A percentile compares a stretch with the other conserved stretches of the same genome.
These are phyloP conservation scores for Apotomis betuletana DNA, from an alignment of 2,888 invertebrate species.

Conservation along the genomic window DNA sequence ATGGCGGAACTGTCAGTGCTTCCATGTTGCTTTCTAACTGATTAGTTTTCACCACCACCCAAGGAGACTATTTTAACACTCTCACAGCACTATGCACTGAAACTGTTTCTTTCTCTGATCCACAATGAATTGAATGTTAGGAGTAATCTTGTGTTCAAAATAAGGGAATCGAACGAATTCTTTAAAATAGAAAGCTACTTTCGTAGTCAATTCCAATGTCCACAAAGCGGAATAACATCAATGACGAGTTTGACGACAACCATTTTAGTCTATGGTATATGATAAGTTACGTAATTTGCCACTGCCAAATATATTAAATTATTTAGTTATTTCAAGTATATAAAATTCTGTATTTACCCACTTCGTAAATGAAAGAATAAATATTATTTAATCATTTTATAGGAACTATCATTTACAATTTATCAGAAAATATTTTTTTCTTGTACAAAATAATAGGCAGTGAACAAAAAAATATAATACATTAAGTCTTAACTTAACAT, in stretches of 20 bases:
- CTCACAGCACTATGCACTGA: slow-evolving; percentile 45
- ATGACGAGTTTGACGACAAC: slow-evolving; percentile 41
- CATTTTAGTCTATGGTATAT: slow-evolving; percentile 35
- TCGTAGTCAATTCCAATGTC: slow-evolving; percentile 51
- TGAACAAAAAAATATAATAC: no score
- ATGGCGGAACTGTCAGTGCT: slow-evolving; percentile 85
- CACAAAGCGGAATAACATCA: slow-evolving; percentile 50
- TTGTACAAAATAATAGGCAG: no score
- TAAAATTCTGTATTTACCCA: no score
- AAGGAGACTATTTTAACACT: slow-evolving; percentile 41
- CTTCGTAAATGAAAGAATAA: no score
- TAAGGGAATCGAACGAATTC: slow-evolving; percentile 21
- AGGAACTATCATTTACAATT: no score
- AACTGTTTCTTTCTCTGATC: slow-evolving; percentile 19
- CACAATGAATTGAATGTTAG: not conserved
- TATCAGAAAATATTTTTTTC: no score
- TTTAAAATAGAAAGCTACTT: slow-evolving; percentile 76
- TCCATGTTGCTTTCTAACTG: slow-evolving; percentile 84
- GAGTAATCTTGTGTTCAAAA: slow-evolving; percentile 17
- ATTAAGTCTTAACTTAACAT: no score
- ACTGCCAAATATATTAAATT: slow-evolving; percentile 4
- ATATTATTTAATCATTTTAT: no score
- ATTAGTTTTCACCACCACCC: slow-evolving; percentile 43
- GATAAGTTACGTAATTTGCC: slow-evolving; percentile 36
- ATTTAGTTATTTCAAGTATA: not conserved